A percentile compares a stretch with the other conserved stretches of the same genome.
These are phyloP conservation scores for Drosophila nebulosa DNA, from an alignment of 1,140 invertebrate species.

Conservation along the genomic window DNA sequence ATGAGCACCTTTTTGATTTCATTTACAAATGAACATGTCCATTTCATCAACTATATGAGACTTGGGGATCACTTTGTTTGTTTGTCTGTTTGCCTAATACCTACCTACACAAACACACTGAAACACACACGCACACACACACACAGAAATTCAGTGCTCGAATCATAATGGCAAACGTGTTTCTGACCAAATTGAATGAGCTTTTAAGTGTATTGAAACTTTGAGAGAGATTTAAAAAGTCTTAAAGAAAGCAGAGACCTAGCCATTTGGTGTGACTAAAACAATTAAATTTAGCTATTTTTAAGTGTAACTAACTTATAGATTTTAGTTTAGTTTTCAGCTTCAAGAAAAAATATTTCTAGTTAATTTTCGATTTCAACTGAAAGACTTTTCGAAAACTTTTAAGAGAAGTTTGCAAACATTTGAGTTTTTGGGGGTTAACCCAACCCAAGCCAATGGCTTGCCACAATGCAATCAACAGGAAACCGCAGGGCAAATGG, in stretches of 20 bases:
- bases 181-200: slow-evolving; percentile 70
- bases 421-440: no score
- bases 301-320: background rate
- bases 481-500: slow-evolving; percentile 49
- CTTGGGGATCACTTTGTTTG: slow-evolving; percentile 24
- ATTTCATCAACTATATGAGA: slow-evolving; percentile 25
- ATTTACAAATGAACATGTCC: slow-evolving; percentile 67
- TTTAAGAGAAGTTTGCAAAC: no score
- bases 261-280: background rate
- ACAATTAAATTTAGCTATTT: background rate
- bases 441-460: slow-evolving; percentile 2
- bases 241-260: slow-evolving; percentile 3
- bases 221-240: slow-evolving; percentile 14
- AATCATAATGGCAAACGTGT: slow-evolving; percentile 74
- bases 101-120: background rate
- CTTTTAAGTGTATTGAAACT: slow-evolving; percentile 68
- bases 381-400: no score
- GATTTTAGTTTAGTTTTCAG: no score
- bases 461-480: slow-evolving; percentile 50
- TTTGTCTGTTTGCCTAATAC: slow-evolving; percentile 16
- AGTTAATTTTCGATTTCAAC: no score
- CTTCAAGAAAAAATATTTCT: no score
- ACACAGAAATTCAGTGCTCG: slow-evolving; percentile 33
- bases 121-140: background rate
- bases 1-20: slow-evolving; percentile 63